Evolutionary conservation across 2,888 invertebrate species (phyloP).

Genomic region (Drosophila fulvimacula): DNA sequence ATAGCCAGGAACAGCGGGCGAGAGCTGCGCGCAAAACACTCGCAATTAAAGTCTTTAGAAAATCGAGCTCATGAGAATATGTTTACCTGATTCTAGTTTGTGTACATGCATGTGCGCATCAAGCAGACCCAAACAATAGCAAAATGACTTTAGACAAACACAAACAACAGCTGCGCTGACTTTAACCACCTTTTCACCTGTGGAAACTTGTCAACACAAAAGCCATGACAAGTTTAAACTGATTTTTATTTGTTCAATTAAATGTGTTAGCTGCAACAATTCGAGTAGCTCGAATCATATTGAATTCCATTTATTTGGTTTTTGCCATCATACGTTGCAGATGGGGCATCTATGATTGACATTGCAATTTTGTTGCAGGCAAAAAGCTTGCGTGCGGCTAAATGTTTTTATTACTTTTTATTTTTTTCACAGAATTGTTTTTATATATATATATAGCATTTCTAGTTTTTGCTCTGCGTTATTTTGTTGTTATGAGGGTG

Average conservation of each 20-base stretch:
- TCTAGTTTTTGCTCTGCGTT: slow-evolving; percentile 12
- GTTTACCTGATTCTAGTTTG: neutral
- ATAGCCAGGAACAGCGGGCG: slow-evolving; percentile 22
- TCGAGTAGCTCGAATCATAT: slow-evolving; percentile 33
- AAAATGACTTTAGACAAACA: neutral
- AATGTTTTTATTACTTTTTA: slow-evolving; percentile 14
- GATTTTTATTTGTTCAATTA: slow-evolving; percentile 47
- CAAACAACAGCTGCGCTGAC: slow-evolving; percentile 8
- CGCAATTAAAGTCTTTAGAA: slow-evolving; percentile 3
- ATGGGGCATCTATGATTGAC: slow-evolving; percentile 35
- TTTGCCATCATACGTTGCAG: slow-evolving; percentile 3
- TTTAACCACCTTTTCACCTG: neutral
- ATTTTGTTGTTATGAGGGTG: slow-evolving; percentile 29
- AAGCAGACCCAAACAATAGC: neutral
- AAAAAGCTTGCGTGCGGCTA: slow-evolving; percentile 31
- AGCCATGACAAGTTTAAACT: slow-evolving; percentile 28
- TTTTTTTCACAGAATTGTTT: slow-evolving; percentile 41
- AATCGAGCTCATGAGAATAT: slow-evolving; percentile 5
- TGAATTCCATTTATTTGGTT: neutral
- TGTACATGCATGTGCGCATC: neutral
- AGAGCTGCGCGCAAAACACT: slow-evolving; percentile 13
- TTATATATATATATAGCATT: slow-evolving; percentile 13
- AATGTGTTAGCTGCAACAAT: slow-evolving; percentile 48
- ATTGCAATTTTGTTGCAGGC: slow-evolving; percentile 51
- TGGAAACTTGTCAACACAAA: slow-evolving; percentile 8